phyloP scores from a whole-genome alignment of 2,797 vertebrate genomes.

The Micrastur ruficollis region DNA sequence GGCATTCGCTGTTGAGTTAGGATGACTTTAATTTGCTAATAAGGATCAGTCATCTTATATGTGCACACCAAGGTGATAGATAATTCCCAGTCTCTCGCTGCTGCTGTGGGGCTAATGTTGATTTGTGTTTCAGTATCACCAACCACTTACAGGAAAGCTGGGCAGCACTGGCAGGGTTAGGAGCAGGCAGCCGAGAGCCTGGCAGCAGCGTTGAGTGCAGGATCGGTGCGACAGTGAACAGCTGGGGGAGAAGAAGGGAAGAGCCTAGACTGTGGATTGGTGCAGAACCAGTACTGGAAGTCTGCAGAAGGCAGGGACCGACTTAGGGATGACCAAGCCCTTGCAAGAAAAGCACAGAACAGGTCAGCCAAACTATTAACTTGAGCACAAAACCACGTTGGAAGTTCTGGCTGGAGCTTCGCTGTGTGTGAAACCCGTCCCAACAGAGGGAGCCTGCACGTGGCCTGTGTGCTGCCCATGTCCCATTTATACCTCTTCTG shows the following conservation, averaged over 20 bases:
- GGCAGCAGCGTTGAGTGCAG: neutral
- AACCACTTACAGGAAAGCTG: neutral
- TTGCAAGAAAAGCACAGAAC: neutral
- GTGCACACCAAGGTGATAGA: neutral
- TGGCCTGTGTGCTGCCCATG: fast-evolving
- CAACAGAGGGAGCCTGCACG: neutral
- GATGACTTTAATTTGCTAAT: neutral
- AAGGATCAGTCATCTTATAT: neutral
- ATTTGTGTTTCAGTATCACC: neutral
- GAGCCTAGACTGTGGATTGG: neutral
- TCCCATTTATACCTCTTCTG: neutral
- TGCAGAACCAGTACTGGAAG: neutral
- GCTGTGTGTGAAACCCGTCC: neutral
- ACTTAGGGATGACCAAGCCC: neutral
- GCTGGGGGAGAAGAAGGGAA: neutral
- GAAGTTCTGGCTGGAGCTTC: neutral
- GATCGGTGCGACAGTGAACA: fast-evolving
- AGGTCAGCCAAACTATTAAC: neutral
- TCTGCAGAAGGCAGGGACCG: neutral
- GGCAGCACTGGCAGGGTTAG: neutral
- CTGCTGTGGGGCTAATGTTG: neutral
- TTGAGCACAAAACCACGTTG: neutral
- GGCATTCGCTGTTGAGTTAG: neutral
- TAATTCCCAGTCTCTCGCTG: neutral
- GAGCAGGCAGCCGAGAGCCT: neutral